A percentile compares a stretch with the other conserved stretches of the same genome.
Conservation (phyloP, 37 sponge, comb jelly and placozoan species). For the Bolinopsis microptera region DNA sequence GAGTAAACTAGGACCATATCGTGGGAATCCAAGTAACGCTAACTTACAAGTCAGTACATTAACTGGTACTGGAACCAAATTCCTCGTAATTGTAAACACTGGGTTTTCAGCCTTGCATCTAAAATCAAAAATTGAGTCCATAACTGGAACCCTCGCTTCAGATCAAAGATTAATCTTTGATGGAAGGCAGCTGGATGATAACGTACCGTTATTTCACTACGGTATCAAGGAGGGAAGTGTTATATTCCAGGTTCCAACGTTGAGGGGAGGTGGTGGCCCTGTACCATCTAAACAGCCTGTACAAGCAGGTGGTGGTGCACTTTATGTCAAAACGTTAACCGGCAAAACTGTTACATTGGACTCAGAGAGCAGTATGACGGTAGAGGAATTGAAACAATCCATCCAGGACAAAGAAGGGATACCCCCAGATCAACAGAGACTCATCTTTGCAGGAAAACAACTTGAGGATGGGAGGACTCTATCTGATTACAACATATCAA, state of each 20-base stretch:
- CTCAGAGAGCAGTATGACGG: background rate
- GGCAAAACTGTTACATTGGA: conserved; percentile 7
- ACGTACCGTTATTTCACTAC: background rate
- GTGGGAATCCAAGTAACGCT: too few species aligned
- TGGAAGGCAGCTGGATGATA: background rate
- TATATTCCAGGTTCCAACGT: background rate
- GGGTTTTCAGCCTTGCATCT: too few species aligned
- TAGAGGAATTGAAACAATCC: background rate
- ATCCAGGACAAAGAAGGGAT: conserved; percentile 5
- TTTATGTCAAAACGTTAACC: conserved; percentile 12
- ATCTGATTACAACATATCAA: conserved; percentile 17
- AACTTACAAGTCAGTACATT: too few species aligned
- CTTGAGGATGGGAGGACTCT: background rate
- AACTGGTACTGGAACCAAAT: too few species aligned
- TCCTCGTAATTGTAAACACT: too few species aligned
- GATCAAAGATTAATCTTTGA: background rate
- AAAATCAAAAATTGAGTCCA: too few species aligned
- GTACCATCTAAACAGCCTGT: too few species aligned
- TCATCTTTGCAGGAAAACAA: conserved; percentile 20
- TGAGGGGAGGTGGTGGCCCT: background rate
- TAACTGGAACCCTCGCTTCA: background rate
- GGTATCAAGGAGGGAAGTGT: background rate
- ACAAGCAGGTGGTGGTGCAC: background rate
- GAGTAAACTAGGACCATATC: too few species aligned
- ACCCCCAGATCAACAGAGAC: conserved; percentile 11